Base-by-base conservation (phyloP, 2,113 vertebrate genomes). In the Callipepla squamata region DNA sequence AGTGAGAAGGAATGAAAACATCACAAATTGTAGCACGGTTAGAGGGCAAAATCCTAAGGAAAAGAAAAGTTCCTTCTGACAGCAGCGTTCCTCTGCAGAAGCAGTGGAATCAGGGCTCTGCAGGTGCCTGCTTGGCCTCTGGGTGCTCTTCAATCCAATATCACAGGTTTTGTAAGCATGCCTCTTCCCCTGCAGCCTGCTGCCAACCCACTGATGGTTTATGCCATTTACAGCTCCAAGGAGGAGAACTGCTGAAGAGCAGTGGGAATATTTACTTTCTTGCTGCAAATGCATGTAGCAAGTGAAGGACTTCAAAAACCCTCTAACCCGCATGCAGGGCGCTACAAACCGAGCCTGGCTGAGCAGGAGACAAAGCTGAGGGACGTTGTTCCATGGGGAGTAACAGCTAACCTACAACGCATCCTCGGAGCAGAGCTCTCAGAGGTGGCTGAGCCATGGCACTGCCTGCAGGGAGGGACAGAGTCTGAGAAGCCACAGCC, bases 181-280 rank as follows among this genome's bases (percentile, higher is more conserved):
- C 74, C 74, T 57, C 7, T 68, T 69, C 62, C 78, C 0, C 87
- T 44, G 50, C 13, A 92, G 80, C 80, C 84, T 47, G 84, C 91
- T 94, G 89, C 87, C 91, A 91, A 0, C 44, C 79, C 84, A 91
- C 84, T 82, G 84, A 65, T 85, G 87, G 66, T 61, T 95, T 89
- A 44, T 76, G 87, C 81, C 58, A 62, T 65, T 73, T 87, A 76
- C 51, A 61, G 26, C 0, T 7, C 93, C 1, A 66, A 91, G 70
- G 82, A 86, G 2, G 36, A 38, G 87, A 92, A 92, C 38, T 66
- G 62, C 89, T 92, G 50, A 87, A 92, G 81, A 91, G 70, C 70
- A 19, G 18, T 79, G 91, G 91, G 90, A 95, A 94, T 92, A 91
- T 89, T 96, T 95, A 79, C 67, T 87, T 92, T 91, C 74, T 82